Evolutionary conservation across 2,797 vertebrate species (phyloP), one percentile per base, ranked within the genome.

Genomic region (Spea hammondii): DNA sequence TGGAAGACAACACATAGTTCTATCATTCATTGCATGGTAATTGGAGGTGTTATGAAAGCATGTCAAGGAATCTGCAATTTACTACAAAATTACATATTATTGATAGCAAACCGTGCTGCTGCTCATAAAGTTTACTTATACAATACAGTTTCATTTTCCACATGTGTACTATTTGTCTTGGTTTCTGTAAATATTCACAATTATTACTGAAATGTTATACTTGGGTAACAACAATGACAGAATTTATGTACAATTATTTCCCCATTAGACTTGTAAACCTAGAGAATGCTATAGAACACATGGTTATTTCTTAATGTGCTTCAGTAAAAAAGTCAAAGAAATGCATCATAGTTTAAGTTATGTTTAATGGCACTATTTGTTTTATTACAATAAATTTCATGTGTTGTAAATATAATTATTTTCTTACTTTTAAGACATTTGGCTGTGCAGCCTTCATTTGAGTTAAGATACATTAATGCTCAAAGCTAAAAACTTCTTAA

Each of bases 351-450:
- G 32, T 11, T 65, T 65, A 65, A 65, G 64, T 65, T 10, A 65
- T 57, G 44, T 49, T 49, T 69, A 49, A 76, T 65, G 53, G 54
- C 48, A n/a, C 65, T 32, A 7, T 76, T 55, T 65, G 8, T 74
- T 54, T 75, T 55, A 54, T 66, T 67, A 55, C 44, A 54, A 4
- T 7, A 14, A 49, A 46, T 54, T 68, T 14, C 50, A 45, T 64
- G 17, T 59, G 51, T 46, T 76, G 65, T 14, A 65, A 54, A 67
- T 83, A 82, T 84, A 83, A 83, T 72, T 79, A 83, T 85, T 17
- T 74, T 84, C 86, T 84, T 65, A 66, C 2, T 82, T 71, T 53
- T 70, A 55, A 70, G 70, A 44, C 32, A 11, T 10, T 65, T 65
- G 32, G 64, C 64, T 45, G n/a, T 73, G 70, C 73, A 51, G 70